Evolutionary conservation across 2,888 invertebrate species (phyloP).

Genomic region (Lypha dubia): DNA sequence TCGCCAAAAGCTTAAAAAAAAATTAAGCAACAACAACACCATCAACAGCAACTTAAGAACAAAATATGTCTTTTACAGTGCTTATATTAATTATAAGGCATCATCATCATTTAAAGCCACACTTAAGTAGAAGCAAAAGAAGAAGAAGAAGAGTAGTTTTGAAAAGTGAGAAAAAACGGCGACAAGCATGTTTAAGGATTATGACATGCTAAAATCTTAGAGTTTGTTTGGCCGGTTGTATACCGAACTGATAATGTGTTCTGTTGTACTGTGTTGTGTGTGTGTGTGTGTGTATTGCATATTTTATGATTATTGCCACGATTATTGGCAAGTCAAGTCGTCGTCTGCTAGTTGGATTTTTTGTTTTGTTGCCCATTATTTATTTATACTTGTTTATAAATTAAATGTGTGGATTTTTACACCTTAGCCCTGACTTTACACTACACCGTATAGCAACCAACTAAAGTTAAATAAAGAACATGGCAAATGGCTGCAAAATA

Average conservation of each 20-base stretch:
- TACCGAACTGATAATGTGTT: not conserved
- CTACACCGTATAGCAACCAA: conserved; percentile 44
- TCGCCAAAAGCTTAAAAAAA: conserved; percentile 33
- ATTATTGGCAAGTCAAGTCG: conserved; percentile 68
- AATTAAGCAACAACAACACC: too few relatives aligned
- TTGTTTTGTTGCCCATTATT: conserved; percentile 43
- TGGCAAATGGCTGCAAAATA: conserved; percentile 30
- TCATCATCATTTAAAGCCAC: conserved; percentile 50
- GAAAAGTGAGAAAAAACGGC: conserved; percentile 44
- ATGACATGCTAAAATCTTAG: conserved; percentile 66
- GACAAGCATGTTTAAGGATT: conserved; percentile 68
- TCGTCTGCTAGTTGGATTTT: conserved; percentile 35
- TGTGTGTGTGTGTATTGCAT: conserved; percentile 54
- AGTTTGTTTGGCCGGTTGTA: conserved; percentile 4
- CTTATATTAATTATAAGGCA: conserved; percentile 69
- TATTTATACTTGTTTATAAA: conserved; percentile 66
- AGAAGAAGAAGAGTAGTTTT: too few relatives aligned
- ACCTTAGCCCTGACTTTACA: conserved; percentile 63
- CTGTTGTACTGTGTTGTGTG: not conserved
- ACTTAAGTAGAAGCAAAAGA: conserved; percentile 21
- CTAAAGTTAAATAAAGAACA: conserved; percentile 48
- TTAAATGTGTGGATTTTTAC: conserved; percentile 68
- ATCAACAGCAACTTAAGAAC: too few relatives aligned
- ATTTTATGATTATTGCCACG: conserved; percentile 71
- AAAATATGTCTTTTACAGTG: conserved; percentile 50